These are phyloP conservation scores for Parazoanthus darwini DNA, from an alignment of 92 coral and sea anemone genomes.

Conservation along the genomic window DNA sequence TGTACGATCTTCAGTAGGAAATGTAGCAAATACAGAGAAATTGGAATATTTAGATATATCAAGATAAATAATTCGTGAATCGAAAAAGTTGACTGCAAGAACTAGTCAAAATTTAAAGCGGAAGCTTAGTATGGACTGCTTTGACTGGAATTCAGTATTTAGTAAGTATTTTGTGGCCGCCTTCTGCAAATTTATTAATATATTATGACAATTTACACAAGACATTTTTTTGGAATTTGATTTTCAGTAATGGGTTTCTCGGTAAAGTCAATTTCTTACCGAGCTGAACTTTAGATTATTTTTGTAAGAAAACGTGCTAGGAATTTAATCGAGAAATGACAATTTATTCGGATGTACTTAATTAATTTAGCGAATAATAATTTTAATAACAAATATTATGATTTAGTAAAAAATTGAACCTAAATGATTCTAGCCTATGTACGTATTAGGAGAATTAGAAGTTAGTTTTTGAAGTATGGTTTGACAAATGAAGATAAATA, in stretches of 20 bases:
- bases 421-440: background rate
- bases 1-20: no score
- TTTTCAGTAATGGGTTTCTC: background rate
- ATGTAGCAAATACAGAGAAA: no score
- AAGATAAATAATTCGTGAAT: background rate
- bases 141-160: background rate
- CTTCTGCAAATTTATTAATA: background rate
- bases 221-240: background rate
- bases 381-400: no score
- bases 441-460: background rate
- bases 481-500: background rate
- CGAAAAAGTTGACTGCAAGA: background rate
- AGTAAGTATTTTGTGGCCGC: background rate
- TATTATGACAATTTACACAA: background rate
- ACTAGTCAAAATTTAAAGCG: background rate
- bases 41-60: background rate
- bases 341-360: background rate
- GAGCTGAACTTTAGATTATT: conserved; percentile 9
- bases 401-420: background rate
- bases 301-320: conserved; percentile 6
- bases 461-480: background rate
- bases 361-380: background rate
- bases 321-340: background rate
- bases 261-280: background rate
- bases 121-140: background rate